A percentile compares a stretch with the other conserved stretches of the same genome.
Evolutionary conservation across 2,888 invertebrate genomes (phyloP).

Genomic region (Morpho helenor): DNA sequence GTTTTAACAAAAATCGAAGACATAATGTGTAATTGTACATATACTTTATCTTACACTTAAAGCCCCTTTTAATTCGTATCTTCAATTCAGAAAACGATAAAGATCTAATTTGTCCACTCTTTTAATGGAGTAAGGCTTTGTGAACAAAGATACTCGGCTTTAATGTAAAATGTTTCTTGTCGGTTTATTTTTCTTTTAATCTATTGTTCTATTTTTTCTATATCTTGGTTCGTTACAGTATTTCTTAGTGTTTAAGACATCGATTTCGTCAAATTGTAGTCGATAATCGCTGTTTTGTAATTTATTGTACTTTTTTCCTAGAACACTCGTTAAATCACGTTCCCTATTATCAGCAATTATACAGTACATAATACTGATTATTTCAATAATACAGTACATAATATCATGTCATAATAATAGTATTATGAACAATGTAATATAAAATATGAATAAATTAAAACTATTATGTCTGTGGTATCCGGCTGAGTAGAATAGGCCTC

Average conservation of each 20-base stretch:
- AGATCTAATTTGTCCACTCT: constrained; percentile 20
- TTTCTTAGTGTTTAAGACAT: neutral
- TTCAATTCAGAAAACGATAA: constrained; percentile 11
- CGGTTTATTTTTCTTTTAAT: constrained; percentile 3
- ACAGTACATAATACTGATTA: too few relatives aligned
- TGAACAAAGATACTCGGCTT: constrained; percentile 23
- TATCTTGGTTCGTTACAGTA: constrained; percentile 5
- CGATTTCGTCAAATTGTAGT: too few relatives aligned
- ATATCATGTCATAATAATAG: too few relatives aligned
- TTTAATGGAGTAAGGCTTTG: constrained; percentile 20
- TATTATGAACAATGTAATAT: too few relatives aligned
- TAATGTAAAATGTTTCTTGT: constrained; percentile 15
- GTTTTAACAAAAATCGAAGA: neutral
- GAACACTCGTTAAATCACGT: too few relatives aligned
- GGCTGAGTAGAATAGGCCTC: too few relatives aligned
- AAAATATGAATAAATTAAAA: too few relatives aligned
- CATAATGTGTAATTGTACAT: neutral
- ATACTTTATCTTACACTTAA: constrained; percentile 9
- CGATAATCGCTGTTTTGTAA: neutral
- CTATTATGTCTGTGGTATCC: too few relatives aligned
- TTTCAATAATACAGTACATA: too few relatives aligned
- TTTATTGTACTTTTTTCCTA: neutral
- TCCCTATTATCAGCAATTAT: too few relatives aligned
- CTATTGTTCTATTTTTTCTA: neutral
- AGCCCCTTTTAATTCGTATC: constrained; percentile 21